Conservation (phyloP, 2,888 invertebrate genomes). For the Drosophila paramelanica region DNA sequence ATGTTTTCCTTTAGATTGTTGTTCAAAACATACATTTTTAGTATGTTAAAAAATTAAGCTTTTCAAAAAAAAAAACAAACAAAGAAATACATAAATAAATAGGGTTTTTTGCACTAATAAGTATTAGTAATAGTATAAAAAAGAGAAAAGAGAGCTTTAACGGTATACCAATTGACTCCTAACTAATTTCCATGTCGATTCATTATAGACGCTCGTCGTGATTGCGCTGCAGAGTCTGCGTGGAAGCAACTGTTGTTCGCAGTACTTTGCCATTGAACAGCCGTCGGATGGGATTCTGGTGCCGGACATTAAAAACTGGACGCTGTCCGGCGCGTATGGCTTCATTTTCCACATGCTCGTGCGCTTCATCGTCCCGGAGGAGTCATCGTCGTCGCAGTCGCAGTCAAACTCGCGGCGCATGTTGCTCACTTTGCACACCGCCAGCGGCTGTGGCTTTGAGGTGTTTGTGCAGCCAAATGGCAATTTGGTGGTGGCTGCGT, state of each 20-base stretch:
- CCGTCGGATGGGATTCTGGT: conserved; percentile 86
- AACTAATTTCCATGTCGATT: not conserved
- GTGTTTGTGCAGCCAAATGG: conserved; percentile 87
- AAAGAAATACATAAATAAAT: too few species aligned
- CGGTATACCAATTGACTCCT: too few species aligned
- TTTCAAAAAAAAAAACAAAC: too few species aligned
- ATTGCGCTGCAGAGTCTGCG: conserved; percentile 83
- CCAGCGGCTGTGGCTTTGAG: conserved; percentile 87
- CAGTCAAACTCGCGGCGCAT: conserved; percentile 84
- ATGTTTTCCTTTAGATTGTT: too few species aligned
- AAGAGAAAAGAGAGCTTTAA: too few species aligned
- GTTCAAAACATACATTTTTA: too few species aligned
- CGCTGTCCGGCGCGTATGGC: conserved; percentile 86
- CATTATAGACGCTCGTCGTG: conserved; percentile 80
- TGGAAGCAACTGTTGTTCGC: conserved; percentile 84
- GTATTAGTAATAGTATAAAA: too few species aligned
- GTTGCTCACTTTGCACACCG: conserved; percentile 86
- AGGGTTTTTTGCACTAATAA: too few species aligned
- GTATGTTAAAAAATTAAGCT: too few species aligned
- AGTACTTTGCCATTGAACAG: conserved; percentile 86
- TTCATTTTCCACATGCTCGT: conserved; percentile 87
- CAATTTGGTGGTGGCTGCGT: conserved; percentile 86
- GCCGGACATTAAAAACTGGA: conserved; percentile 87
- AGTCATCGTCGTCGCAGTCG: not conserved
- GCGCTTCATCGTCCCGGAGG: conserved; percentile 83